These are phyloP conservation scores for Amphiprion clarkii DNA, from an alignment of 2,797 vertebrate genomes.

Conservation along the genomic window DNA sequence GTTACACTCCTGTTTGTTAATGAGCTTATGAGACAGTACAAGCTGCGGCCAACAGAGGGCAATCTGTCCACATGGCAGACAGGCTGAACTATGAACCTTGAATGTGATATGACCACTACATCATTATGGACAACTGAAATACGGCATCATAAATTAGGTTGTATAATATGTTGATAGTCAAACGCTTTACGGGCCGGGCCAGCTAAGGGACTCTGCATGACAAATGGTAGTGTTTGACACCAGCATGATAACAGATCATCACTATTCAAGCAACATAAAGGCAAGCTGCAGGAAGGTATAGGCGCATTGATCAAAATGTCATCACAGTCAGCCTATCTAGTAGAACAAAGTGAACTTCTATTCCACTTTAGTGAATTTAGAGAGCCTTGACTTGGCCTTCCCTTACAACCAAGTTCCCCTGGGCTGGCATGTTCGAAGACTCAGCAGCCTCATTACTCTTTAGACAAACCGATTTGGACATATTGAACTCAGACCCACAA, in stretches of 20 bases:
- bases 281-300: slow-evolving; percentile 55
- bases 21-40: slow-evolving; percentile 9
- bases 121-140: slow-evolving; percentile 65
- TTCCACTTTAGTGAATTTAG: slow-evolving; percentile 64
- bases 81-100: slow-evolving; percentile 63
- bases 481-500: slow-evolving; percentile 76
- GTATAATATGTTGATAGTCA: slow-evolving; percentile 66
- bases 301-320: slow-evolving; percentile 80
- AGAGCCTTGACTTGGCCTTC: slow-evolving; percentile 54
- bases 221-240: slow-evolving; percentile 70
- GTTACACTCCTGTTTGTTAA: not conserved
- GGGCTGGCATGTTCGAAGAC: slow-evolving; percentile 49
- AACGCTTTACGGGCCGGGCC: slow-evolving; percentile 55
- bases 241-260: slow-evolving; percentile 74
- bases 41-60: slow-evolving; percentile 72
- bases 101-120: slow-evolving; percentile 53
- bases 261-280: slow-evolving; percentile 74
- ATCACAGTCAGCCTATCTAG: slow-evolving; percentile 59
- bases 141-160: slow-evolving; percentile 66
- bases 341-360: slow-evolving; percentile 69
- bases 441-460: slow-evolving; percentile 75
- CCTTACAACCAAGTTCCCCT: slow-evolving; percentile 53
- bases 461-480: slow-evolving; percentile 81
- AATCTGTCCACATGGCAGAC: slow-evolving; percentile 64
- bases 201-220: slow-evolving; percentile 65